Evolutionary conservation across 1,140 invertebrate species (phyloP), one percentile per base, ranked within the genome.

Genomic region (Hylyphantes graminicola): DNA sequence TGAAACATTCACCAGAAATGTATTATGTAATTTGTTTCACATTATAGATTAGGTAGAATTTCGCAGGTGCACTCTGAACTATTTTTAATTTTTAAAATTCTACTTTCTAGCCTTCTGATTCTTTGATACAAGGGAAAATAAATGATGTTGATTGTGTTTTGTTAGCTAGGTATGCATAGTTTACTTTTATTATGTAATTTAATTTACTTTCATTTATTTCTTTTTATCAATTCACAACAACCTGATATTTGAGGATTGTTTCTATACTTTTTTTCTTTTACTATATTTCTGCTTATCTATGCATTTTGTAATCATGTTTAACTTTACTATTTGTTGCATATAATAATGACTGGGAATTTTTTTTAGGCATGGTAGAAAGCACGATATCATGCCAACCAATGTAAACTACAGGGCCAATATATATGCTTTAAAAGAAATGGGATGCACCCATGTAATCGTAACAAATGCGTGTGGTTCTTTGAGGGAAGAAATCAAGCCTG

Each of bases 341-440:
- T 63, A 53, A 85, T 73, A 85, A 5, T 35, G 35, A 35, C 5
- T 35, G 1, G 1, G 35, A 35, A 35, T 35, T 35, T 81, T 85
- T 87, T 89, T 15, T 85, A 94, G 97, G 87, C 98, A 99, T 92
- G 97, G 97, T 3, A 90, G 93, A 59, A 93, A 94, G 72, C 97
- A 99, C 89, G 91, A 91, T 68, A 93, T 95, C 54, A 93, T 91
- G 89, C 97, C 97, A 0, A 93, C 92, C 19, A 92, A 93, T 87
- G 92, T 99, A 0, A 99, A 99, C 90, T 99, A 98, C 90, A 92
- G 97, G 85, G 98, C 98, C 5, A 99, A 99, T 89, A 94, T 99
- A 67, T 97, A 96, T 94, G 97, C 97, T 0, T 90, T 99, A 74
- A 94, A 96, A 86, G 88, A 94, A 78, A 91, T 93, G 74, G 96